Conservation (phyloP, 2,113 vertebrate species). For the Antechinus flavipes region DNA sequence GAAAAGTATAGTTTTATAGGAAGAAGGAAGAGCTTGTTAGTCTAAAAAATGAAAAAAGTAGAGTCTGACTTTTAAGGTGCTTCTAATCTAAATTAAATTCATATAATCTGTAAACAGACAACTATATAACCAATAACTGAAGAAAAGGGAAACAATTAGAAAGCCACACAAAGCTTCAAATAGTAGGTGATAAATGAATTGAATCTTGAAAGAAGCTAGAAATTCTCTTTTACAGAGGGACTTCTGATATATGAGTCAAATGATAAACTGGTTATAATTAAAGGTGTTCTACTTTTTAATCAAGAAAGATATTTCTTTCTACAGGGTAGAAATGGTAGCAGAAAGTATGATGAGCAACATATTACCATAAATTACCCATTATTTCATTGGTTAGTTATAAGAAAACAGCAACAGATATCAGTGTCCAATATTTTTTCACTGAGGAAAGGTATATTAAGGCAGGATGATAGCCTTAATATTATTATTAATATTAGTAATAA, state of each 20-base stretch:
- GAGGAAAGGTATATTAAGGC: not conserved
- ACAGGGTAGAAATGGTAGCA: not conserved
- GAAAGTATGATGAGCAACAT: not conserved
- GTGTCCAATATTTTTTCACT: not conserved
- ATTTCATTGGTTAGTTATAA: not conserved
- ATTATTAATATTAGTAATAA: no score
- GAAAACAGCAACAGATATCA: not conserved
- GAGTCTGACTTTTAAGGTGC: not conserved
- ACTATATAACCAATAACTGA: not conserved
- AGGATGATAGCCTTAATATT: fast-evolving
- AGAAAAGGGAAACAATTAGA: not conserved
- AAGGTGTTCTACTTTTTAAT: not conserved
- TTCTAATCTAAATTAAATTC: not conserved
- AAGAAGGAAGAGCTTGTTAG: constrained; percentile 18
- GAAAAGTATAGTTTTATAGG: not conserved
- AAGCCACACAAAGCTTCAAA: not conserved
- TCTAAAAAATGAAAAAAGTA: not conserved
- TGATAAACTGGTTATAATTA: not conserved
- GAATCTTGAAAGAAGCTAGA: not conserved
- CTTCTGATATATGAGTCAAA: not conserved
- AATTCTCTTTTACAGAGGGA: not conserved
- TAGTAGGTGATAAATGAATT: not conserved
- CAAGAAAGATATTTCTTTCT: not conserved
- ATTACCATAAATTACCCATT: not conserved
- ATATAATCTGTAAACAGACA: not conserved